Conservation (phyloP, 2,797 vertebrate genomes). For the Lithobates pipiens region DNA sequence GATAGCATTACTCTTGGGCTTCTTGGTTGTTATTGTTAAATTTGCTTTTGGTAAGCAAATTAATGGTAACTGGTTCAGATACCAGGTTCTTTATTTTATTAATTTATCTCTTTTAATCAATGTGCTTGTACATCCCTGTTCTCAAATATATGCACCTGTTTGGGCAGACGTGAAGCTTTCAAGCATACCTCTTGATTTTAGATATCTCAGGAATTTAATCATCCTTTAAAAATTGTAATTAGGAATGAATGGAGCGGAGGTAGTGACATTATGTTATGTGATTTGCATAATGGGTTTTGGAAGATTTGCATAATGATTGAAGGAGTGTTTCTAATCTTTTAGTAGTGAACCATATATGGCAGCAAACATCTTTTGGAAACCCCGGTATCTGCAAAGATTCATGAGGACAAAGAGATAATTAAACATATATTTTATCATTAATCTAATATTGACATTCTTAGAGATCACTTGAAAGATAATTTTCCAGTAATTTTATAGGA, state of each 20-base stretch:
- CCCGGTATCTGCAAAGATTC: constrained; percentile 16
- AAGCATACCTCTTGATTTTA: neutral
- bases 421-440: constrained; percentile 33
- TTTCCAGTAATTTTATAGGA: neutral
- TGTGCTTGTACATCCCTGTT: neutral
- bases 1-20: neutral
- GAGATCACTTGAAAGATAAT: neutral
- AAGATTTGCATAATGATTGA: constrained; percentile 57
- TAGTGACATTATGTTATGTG: constrained; percentile 44
- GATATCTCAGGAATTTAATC: constrained; percentile 36
- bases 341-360: constrained; percentile 31
- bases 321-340: constrained; percentile 19
- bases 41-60: too few species aligned
- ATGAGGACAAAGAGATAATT: constrained; percentile 27
- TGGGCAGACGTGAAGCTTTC: neutral
- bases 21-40: neutral
- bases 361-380: constrained; percentile 32
- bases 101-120: neutral
- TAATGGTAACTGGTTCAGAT: neutral
- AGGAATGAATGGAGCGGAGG: constrained; percentile 42
- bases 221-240: constrained; percentile 51
- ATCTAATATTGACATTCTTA: neutral
- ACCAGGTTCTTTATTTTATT: neutral
- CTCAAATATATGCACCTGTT: constrained; percentile 9
- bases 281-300: constrained; percentile 50